Percentiles rank a stretch among this genome's conserved stretches.
phyloP scores from a whole-genome alignment of 2,797 vertebrate genomes.

The Tympanoctomys barrerae region DNA sequence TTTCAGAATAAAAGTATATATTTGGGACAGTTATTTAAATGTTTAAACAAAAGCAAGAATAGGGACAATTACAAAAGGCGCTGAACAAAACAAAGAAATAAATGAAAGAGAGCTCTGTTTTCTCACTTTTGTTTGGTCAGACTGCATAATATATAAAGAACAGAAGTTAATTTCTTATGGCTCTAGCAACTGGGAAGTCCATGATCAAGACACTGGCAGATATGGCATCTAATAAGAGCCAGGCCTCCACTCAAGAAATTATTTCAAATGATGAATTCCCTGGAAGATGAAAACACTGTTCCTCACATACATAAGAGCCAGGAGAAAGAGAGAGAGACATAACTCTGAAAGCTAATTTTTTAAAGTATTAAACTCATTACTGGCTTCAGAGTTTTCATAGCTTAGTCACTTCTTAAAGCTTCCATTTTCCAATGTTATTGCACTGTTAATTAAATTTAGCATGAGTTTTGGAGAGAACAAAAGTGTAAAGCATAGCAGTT shows the following conservation, averaged over 20 bases:
- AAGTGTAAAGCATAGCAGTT: background rate
- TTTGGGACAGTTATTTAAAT: background rate
- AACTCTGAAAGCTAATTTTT: background rate
- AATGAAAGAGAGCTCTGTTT: background rate
- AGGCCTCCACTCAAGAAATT: background rate
- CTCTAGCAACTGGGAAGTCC: background rate
- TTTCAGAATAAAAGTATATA: background rate
- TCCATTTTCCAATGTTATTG: background rate
- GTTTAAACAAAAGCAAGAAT: background rate
- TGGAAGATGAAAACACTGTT: accelerated
- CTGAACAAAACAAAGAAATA: background rate
- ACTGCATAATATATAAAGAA: background rate
- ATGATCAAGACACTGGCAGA: no score
- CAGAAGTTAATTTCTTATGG: background rate
- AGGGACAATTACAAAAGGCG: background rate
- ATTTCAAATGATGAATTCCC: background rate
- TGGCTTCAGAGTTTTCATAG: background rate
- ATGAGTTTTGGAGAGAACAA: background rate
- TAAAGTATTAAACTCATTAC: background rate
- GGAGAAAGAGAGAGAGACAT: background rate
- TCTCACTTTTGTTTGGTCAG: background rate
- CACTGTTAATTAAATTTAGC: background rate
- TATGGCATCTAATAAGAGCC: background rate
- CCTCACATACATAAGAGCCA: background rate
- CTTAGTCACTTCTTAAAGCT: background rate